Percentiles rank a stretch among this genome's conserved stretches.
Conservation (phyloP, 2,113 vertebrate species). For the Mesocricetus auratus region DNA sequence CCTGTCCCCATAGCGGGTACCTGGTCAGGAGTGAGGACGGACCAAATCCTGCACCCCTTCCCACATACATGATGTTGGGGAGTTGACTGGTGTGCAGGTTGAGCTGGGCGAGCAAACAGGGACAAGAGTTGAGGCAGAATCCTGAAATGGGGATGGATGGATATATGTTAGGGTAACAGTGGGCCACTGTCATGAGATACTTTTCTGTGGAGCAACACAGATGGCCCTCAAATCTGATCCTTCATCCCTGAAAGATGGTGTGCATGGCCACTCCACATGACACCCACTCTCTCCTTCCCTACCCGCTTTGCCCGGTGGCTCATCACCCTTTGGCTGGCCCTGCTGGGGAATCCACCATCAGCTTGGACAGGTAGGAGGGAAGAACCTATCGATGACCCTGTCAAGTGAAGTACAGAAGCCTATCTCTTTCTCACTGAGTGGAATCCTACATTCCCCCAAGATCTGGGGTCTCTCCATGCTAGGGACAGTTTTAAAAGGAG, state of each 20-base stretch:
- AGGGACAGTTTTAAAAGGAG: neutral
- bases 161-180: neutral
- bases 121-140: too few relatives aligned
- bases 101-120: too few relatives aligned
- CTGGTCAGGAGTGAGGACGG: neutral
- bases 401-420: neutral
- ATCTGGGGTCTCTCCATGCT: neutral
- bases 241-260: neutral
- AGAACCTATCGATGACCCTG: too few relatives aligned
- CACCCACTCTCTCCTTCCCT: neutral
- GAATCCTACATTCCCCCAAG: neutral
- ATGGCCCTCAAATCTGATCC: too few relatives aligned
- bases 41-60: neutral
- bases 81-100: neutral
- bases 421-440: accelerated
- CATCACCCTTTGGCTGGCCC: too few relatives aligned
- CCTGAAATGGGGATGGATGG: too few relatives aligned
- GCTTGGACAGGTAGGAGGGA: neutral
- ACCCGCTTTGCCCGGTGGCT: neutral
- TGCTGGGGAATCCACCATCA: neutral
- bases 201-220: neutral
- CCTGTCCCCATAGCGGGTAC: neutral
- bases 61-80: too few relatives aligned
- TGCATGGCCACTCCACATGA: too few relatives aligned
- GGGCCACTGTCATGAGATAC: too few relatives aligned